phyloP scores from a whole-genome alignment of 2,888 invertebrate species.

The Pachycephus smyrnensis region DNA sequence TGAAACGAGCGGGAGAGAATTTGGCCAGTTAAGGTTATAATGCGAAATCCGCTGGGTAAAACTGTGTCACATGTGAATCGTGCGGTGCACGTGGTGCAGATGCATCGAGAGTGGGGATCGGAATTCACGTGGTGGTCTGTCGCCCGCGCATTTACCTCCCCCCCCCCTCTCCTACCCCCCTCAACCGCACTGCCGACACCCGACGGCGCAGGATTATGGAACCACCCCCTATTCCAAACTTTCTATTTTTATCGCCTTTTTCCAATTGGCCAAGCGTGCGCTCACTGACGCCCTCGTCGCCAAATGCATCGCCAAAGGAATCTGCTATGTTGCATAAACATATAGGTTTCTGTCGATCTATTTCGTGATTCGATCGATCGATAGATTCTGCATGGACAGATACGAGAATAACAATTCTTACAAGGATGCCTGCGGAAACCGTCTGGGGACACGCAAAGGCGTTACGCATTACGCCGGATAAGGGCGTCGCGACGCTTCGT shows the following conservation, averaged over 20 bases:
- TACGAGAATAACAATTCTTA: no score
- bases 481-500: constrained; percentile 24
- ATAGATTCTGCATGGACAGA: no score
- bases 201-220: constrained; percentile 54
- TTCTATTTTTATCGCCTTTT: constrained; percentile 56
- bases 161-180: no score
- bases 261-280: constrained; percentile 56
- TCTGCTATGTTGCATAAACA: no score
- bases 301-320: constrained; percentile 4
- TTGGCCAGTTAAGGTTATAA: constrained; percentile 11
- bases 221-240: constrained; percentile 56
- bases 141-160: constrained; percentile 60
- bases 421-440: constrained; percentile 10
- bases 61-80: background rate
- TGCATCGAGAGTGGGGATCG: constrained; percentile 33
- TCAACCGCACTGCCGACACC: no score
- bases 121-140: constrained; percentile 48
- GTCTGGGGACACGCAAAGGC: constrained; percentile 27
- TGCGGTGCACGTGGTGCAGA: constrained; percentile 10
- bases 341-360: no score
- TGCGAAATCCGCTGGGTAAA: background rate
- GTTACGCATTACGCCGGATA: constrained; percentile 19
- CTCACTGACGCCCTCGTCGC: constrained; percentile 23
- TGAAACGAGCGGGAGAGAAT: constrained; percentile 27
- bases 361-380: no score